Conservation (phyloP, 2,888 invertebrate genomes). For the Cantharis rustica region DNA sequence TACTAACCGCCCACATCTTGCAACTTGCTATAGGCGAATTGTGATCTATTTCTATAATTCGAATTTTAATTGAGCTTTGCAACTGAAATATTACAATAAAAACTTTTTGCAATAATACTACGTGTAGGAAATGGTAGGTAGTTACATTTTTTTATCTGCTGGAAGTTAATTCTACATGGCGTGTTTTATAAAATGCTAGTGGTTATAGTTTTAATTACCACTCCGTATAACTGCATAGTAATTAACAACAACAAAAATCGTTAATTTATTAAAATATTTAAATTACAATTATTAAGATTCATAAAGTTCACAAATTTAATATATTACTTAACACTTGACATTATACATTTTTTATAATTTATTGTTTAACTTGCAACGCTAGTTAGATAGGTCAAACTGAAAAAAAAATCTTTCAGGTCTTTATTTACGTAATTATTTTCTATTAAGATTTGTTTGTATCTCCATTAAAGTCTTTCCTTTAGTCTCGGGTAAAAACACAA, state of each 20-base stretch:
- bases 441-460: not conserved
- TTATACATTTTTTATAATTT: not conserved
- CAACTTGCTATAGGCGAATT: constrained; percentile 33
- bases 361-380: not conserved
- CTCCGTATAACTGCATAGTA: not conserved
- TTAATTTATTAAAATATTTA: not conserved
- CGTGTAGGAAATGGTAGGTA: not conserved
- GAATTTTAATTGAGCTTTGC: constrained; percentile 32
- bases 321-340: not conserved
- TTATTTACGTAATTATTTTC: not conserved
- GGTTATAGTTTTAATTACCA: not conserved
- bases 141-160: not conserved
- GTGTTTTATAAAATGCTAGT: not conserved
- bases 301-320: not conserved
- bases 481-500: constrained; percentile 1
- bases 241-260: not conserved
- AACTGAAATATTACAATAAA: constrained; percentile 4
- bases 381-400: not conserved
- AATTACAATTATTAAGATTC: not conserved
- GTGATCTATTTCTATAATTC: constrained; percentile 38
- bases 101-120: constrained; percentile 11
- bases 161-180: not conserved
- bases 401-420: not conserved
- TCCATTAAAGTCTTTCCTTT: constrained; percentile 4
- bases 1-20: constrained; percentile 41